Evolutionary conservation across 1,140 invertebrate genomes (phyloP).

Genomic region (Akabosia matsudoensis): DNA sequence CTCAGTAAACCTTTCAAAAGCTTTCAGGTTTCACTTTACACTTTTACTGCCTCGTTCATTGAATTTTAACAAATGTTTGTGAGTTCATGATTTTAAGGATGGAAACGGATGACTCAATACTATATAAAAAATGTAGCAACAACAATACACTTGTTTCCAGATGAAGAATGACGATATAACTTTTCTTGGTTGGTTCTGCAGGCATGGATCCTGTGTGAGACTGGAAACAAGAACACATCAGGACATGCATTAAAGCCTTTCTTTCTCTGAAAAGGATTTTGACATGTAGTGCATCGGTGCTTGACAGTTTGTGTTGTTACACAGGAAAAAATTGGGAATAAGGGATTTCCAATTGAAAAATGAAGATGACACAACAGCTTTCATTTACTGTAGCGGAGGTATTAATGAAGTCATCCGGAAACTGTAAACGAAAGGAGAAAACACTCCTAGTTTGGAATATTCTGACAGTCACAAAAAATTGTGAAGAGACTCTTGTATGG

Average conservation of each 20-base stretch:
- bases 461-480: too few relatives aligned
- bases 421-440: not conserved
- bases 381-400: not conserved
- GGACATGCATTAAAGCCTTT: too few relatives aligned
- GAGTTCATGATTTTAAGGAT: not conserved
- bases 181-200: not conserved
- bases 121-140: not conserved
- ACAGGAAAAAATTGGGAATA: not conserved
- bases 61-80: too few relatives aligned
- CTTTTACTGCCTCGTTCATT: too few relatives aligned
- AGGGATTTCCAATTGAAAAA: not conserved
- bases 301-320: too few relatives aligned
- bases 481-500: too few relatives aligned
- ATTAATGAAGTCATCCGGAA: constrained; percentile 12
- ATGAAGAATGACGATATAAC: not conserved
- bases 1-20: too few relatives aligned
- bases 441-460: too few relatives aligned
- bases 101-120: not conserved
- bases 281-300: not conserved
- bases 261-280: not conserved
- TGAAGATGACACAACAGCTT: not conserved
- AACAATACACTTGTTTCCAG: not conserved
- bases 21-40: too few relatives aligned
- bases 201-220: too few relatives aligned
- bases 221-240: too few relatives aligned